Evolutionary conservation across 1,140 invertebrate species (phyloP).

Genomic region (Drosophila pachea): DNA sequence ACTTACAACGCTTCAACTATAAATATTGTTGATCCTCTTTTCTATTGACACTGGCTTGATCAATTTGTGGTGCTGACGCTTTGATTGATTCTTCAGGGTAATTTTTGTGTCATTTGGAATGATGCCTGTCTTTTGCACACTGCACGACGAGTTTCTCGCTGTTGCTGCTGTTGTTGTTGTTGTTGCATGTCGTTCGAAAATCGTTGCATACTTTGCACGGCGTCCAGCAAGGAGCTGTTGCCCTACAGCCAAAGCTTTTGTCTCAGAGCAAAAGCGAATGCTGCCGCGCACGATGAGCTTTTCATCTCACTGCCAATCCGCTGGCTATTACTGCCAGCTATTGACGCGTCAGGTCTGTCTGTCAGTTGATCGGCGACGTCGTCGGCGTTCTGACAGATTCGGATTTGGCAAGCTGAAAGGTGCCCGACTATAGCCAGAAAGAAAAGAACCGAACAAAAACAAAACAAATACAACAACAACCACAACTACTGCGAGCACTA

Average conservation of each 20-base stretch:
- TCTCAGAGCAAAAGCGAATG: conserved; percentile 4
- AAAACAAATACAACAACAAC: conserved; percentile 15
- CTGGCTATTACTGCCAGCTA: conserved; percentile 37
- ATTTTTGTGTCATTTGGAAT: conserved; percentile 30
- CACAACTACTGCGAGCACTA: conserved; percentile 17
- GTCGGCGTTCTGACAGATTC: conserved; percentile 49
- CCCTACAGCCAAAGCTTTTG: conserved; percentile 9
- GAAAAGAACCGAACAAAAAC: conserved; percentile 20
- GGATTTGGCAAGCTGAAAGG: conserved; percentile 57
- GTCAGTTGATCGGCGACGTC: conserved; percentile 36
- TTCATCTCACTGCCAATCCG: conserved; percentile 13
- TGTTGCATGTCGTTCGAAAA: neutral
- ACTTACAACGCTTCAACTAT: conserved; percentile 24
- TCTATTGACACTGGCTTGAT: conserved; percentile 13
- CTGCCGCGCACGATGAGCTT: conserved; percentile 10
- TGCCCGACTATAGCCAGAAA: conserved; percentile 20
- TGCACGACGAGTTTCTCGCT: neutral
- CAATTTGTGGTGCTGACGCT: conserved; percentile 36
- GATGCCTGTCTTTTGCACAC: conserved; percentile 45
- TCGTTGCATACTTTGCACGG: conserved; percentile 44
- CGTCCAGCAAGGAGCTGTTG: conserved; percentile 18
- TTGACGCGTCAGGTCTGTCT: conserved; percentile 26
- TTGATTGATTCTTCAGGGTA: conserved; percentile 49
- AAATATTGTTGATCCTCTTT: conserved; percentile 17
- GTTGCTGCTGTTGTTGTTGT: neutral